phyloP scores from a whole-genome alignment of 2,113 vertebrate genomes.

The Anhinga anhinga region DNA sequence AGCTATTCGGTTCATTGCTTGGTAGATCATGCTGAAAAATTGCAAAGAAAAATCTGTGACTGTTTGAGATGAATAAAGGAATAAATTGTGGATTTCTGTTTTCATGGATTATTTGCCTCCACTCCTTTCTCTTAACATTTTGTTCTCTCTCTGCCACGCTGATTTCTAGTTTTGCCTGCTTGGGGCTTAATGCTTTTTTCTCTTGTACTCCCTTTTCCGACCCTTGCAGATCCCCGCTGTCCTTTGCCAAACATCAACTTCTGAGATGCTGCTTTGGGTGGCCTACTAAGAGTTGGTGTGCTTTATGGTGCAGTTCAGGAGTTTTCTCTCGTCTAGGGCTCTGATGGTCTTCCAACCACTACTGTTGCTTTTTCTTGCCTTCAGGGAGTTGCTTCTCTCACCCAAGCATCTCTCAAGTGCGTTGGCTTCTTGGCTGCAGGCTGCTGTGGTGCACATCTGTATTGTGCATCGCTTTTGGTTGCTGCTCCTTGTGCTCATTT shows the following conservation, averaged over 20 bases:
- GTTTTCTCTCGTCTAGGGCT: not conserved
- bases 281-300: not conserved
- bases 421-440: not conserved
- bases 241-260: not conserved
- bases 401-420: not conserved
- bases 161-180: not conserved
- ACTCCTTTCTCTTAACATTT: not conserved
- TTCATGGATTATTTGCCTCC: not conserved
- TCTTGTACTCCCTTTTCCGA: not conserved
- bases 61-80: not conserved
- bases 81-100: not conserved
- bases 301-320: not conserved
- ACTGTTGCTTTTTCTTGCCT: not conserved
- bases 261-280: not conserved
- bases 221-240: not conserved
- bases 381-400: not conserved
- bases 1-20: not conserved
- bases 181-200: not conserved
- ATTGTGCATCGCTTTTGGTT: accelerated
- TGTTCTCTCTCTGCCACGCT: not conserved
- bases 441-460: not conserved
- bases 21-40: constrained; percentile 2
- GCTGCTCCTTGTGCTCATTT: not conserved
- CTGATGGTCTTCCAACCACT: not conserved
- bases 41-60: not conserved